Percentiles rank a stretch among this genome's conserved stretches.
These are phyloP conservation scores for Sebastes trivittatus DNA, from an alignment of 2,797 vertebrate genomes.

Conservation along the genomic window DNA sequence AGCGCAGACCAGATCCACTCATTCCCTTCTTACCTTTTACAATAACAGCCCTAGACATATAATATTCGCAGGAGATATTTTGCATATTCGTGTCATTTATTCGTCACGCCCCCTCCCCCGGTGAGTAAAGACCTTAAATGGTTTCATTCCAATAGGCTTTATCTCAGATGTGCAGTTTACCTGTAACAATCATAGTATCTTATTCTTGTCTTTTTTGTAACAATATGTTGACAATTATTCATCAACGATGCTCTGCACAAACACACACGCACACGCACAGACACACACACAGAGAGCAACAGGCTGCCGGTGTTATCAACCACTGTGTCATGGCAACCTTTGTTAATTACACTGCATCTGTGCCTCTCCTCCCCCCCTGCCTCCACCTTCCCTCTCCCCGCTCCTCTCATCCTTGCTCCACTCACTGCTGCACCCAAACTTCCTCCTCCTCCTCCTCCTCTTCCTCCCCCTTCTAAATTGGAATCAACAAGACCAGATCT, in stretches of 20 bases:
- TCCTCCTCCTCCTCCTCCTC: background rate
- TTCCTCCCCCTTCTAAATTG: background rate
- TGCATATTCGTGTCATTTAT: no score
- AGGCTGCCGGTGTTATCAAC: conserved; percentile 43
- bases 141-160: background rate
- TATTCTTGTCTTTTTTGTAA: background rate
- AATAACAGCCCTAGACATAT: background rate
- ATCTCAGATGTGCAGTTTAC: background rate
- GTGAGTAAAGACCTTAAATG: background rate
- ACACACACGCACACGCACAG: background rate
- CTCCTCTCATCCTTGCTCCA: background rate
- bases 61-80: no score
- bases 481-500: conserved; percentile 10
- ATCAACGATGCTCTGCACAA: background rate
- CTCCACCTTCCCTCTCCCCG: background rate
- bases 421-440: background rate
- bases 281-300: conserved; percentile 29
- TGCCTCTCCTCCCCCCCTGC: background rate
- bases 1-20: background rate
- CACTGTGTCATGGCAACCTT: conserved; percentile 60
- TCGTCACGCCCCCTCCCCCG: no score
- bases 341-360: conserved; percentile 45
- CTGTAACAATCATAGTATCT: background rate
- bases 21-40: background rate
- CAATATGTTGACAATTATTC: background rate